Evolutionary conservation across 2,797 vertebrate genomes (phyloP).

Genomic region (Hephaestus fuliginosus): DNA sequence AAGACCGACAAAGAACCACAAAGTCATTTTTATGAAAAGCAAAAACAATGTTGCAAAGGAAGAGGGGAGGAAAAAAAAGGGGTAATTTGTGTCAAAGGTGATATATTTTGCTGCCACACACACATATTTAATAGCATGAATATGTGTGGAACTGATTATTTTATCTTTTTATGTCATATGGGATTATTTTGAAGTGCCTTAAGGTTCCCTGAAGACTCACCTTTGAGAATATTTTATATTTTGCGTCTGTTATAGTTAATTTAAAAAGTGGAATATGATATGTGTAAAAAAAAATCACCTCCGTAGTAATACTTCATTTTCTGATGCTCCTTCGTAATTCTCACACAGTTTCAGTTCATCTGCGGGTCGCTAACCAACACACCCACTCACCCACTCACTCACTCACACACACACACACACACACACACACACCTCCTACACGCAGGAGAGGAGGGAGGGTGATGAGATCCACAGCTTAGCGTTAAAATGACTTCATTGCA

Average conservation of each 20-base stretch:
- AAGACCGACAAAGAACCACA: background rate
- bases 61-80: background rate
- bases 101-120: background rate
- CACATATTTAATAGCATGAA: background rate
- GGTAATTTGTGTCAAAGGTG: background rate
- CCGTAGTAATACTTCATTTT: background rate
- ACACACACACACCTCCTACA: slow-evolving; percentile 27
- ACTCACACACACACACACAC: slow-evolving; percentile 19
- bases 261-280: too few species aligned
- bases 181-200: background rate
- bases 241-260: background rate
- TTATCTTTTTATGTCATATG: background rate
- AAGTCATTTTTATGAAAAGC: background rate
- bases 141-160: background rate
- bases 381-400: slow-evolving; percentile 11
- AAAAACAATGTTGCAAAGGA: background rate
- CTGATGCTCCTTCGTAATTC: slow-evolving; percentile 25
- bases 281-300: background rate
- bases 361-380: slow-evolving; percentile 39
- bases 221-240: background rate
- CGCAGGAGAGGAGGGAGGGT: background rate
- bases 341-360: slow-evolving; percentile 20
- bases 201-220: background rate
- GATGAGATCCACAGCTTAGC: background rate
- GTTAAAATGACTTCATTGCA: slow-evolving; percentile 33